Evolutionary conservation across 2,113 vertebrate species (phyloP).

Genomic region (Ictalurus punctatus): DNA sequence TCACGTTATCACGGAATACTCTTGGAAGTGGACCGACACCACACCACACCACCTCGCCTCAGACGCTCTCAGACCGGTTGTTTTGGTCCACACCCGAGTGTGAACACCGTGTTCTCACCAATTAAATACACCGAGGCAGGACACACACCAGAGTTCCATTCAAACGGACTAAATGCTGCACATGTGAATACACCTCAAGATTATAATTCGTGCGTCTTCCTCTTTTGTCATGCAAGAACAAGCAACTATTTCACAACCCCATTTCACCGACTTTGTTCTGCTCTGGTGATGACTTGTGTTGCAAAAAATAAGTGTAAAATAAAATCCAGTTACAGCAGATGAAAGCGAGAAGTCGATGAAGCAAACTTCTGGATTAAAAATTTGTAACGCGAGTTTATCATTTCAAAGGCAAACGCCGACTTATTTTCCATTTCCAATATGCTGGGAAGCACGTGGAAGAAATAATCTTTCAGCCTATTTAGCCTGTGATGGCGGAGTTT

Average conservation of each 20-base stretch:
- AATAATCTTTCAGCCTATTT: slow-evolving; percentile 33
- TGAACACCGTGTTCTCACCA: background rate
- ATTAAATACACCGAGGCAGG: background rate
- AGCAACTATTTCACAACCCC: background rate
- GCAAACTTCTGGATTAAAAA: background rate
- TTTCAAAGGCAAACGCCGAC: slow-evolving; percentile 30
- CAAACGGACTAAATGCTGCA: background rate
- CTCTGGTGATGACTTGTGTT: background rate
- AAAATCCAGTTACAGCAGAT: slow-evolving; percentile 26
- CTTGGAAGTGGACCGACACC: background rate
- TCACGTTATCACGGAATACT: background rate
- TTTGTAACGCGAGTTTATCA: background rate
- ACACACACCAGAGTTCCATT: background rate
- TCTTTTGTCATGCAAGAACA: slow-evolving; percentile 2
- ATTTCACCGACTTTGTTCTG: background rate
- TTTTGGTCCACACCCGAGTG: background rate
- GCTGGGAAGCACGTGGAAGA: slow-evolving; percentile 11
- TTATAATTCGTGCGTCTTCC: background rate
- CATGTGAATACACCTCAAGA: background rate
- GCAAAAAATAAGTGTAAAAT: slow-evolving; percentile 41
- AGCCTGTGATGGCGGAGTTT: slow-evolving; percentile 21
- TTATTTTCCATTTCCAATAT: slow-evolving; percentile 27
- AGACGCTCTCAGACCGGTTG: background rate
- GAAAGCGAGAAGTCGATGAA: slow-evolving; percentile 23
- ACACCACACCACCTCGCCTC: background rate